A percentile compares a stretch with the other conserved stretches of the same genome.
Evolutionary conservation across 2,888 invertebrate species (phyloP).

Genomic region (Drosophila rubida): DNA sequence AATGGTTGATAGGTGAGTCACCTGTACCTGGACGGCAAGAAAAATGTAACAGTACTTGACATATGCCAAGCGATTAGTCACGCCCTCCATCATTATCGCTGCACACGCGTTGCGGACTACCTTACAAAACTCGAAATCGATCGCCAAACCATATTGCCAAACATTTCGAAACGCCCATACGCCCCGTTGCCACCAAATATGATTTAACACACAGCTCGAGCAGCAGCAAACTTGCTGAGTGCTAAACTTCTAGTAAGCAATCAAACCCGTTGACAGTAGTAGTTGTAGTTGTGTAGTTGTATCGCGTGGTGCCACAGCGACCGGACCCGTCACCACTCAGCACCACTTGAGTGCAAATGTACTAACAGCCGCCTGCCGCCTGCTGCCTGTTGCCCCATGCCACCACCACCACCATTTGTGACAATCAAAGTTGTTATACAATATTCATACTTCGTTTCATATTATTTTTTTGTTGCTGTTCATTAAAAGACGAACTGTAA

Average conservation of each 20-base stretch:
- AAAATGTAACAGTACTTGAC: slow-evolving; percentile 8
- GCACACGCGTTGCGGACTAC: too few relatives aligned
- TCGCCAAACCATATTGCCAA: slow-evolving; percentile 40
- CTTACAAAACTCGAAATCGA: slow-evolving; percentile 19
- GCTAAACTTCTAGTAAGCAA: slow-evolving; percentile 35
- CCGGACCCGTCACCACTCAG: slow-evolving; percentile 49
- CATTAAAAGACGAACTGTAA: slow-evolving; percentile 38
- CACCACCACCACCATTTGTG: slow-evolving; percentile 50
- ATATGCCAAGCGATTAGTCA: slow-evolving; percentile 61
- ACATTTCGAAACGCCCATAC: slow-evolving; percentile 62
- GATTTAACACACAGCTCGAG: slow-evolving; percentile 23
- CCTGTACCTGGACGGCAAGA: slow-evolving; percentile 17
- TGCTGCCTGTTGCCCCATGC: neutral
- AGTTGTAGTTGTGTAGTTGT: slow-evolving; percentile 3
- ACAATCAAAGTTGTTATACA: slow-evolving; percentile 52
- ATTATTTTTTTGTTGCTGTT: slow-evolving; percentile 32
- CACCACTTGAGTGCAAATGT: slow-evolving; percentile 56
- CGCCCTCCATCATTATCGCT: slow-evolving; percentile 30
- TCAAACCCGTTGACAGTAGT: slow-evolving; percentile 54
- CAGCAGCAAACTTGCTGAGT: slow-evolving; percentile 12
- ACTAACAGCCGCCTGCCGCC: slow-evolving; percentile 20
- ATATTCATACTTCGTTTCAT: slow-evolving; percentile 30
- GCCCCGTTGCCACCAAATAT: slow-evolving; percentile 40
- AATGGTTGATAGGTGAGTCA: slow-evolving; percentile 52
- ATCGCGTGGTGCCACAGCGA: slow-evolving; percentile 21